These are phyloP conservation scores for Syngnathoides biaculeatus DNA, from an alignment of 2,113 vertebrate genomes.

Conservation along the genomic window DNA sequence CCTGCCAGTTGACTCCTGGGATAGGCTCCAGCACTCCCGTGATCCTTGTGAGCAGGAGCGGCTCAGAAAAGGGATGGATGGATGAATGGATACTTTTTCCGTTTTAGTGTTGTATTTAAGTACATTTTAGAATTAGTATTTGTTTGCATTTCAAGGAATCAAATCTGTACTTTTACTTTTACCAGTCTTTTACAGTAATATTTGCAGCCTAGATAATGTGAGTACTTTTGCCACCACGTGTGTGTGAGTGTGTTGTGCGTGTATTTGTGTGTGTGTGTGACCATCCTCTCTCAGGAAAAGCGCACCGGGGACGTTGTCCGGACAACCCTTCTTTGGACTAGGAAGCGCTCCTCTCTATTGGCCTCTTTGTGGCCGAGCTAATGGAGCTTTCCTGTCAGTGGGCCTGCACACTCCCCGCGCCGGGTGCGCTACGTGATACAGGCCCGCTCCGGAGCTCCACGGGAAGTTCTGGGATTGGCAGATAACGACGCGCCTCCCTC, in stretches of 20 bases:
- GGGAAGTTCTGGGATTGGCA: slow-evolving; percentile 89
- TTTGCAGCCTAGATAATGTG: background rate
- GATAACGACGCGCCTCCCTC: slow-evolving; percentile 79
- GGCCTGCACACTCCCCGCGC: slow-evolving; percentile 58
- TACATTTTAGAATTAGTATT: slow-evolving; percentile 52
- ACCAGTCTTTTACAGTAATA: background rate
- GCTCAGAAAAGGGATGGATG: too few relatives aligned
- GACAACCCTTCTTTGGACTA: slow-evolving; percentile 67
- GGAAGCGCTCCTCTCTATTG: slow-evolving; percentile 75
- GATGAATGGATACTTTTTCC: too few relatives aligned
- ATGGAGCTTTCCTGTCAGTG: slow-evolving; percentile 84
- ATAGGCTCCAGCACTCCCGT: too few relatives aligned
- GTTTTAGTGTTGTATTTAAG: background rate
- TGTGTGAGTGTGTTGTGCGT: slow-evolving; percentile 50
- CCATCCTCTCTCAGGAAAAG: slow-evolving; percentile 69
- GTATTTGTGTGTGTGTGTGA: slow-evolving; percentile 65
- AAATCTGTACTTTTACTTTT: background rate
- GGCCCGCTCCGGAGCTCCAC: slow-evolving; percentile 77
- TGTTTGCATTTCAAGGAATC: too few relatives aligned
- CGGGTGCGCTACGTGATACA: slow-evolving; percentile 70
- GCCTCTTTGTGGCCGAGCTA: slow-evolving; percentile 77
- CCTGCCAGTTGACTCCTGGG: too few relatives aligned
- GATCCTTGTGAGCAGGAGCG: too few relatives aligned
- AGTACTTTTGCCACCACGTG: slow-evolving; percentile 35
- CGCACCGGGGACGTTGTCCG: slow-evolving; percentile 66